Base-by-base conservation (phyloP, 2,888 invertebrate species). In the Ophioninae sp. region DNA sequence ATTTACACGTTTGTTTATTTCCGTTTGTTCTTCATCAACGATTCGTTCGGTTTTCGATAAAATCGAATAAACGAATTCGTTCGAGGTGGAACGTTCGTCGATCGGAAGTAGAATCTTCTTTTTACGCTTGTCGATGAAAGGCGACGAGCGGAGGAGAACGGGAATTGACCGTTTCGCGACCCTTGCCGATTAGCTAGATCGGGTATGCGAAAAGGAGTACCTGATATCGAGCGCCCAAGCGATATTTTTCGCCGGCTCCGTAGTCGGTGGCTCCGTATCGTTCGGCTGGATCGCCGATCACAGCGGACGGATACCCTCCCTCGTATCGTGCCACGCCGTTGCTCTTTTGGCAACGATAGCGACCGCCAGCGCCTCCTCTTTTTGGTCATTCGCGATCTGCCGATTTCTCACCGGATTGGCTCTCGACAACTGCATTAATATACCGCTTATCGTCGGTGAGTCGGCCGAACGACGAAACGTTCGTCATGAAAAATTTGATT, bases 271-370 rank as follows among this genome's bases (percentile, higher is more conserved):
- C n/a, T n/a, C n/a, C 6, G 92, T 94, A 39, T 83, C 94, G 6
- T 93, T 94, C 85, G 94, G 94, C 20, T 94, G 93, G 93, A 90
- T 94, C 21, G 94, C 94, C 59, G 94, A 95, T 89, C 93, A 93
- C 59, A 93, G 91, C 82, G 94, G 94, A 2, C 92, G 94, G 7
- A 93, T 94, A 56, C 94, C 94, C 0, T 93, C 94, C 0, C 88
- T 94, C 20, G 92, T 94, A 1, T 79, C 93, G 13, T 93, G 94
- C 88, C 93, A 93, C 86, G 83, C 91, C 6, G 84, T 93, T n/a
- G 93, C 92, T 0, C 89, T 93, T n/a, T 41, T 93, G 1, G 93
- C 93, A 1, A 94, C 94, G 0, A 88, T 94, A 30, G 92, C 93
- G 17, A 94, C 94, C 1, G 93, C 94, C 0, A 92, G 91, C 68